Conservation (phyloP, 2,797 vertebrate genomes). For the Phalloptychus januarius region DNA sequence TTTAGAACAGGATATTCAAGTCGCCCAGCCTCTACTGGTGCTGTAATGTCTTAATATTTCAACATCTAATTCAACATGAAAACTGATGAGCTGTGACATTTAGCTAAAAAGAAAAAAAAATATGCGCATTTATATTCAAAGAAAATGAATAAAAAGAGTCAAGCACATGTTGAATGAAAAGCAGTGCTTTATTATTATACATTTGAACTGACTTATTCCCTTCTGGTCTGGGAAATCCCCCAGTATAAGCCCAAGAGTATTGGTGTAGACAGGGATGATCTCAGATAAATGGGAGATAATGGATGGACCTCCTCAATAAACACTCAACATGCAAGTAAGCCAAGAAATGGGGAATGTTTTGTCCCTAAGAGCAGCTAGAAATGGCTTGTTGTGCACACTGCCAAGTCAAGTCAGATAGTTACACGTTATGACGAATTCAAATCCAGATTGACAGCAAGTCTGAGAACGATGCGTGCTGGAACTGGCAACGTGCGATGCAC, state of each 20-base stretch:
- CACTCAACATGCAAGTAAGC: background rate
- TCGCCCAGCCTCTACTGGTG: background rate
- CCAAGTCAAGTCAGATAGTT: background rate
- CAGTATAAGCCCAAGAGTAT: background rate
- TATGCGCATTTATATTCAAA: too few species aligned
- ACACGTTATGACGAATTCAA: background rate
- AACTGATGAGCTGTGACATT: background rate
- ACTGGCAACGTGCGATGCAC: background rate
- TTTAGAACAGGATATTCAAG: too few species aligned
- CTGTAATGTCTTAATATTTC: background rate
- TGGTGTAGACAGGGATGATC: background rate
- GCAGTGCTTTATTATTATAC: background rate
- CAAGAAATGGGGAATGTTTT: background rate
- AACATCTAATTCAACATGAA: background rate
- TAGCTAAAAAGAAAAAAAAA: background rate
- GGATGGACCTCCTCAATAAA: background rate
- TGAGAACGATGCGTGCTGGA: background rate
- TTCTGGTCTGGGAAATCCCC: background rate
- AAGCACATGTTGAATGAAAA: background rate
- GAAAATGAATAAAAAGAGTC: too few species aligned
- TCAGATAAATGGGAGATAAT: background rate
- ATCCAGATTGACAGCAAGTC: slow-evolving; percentile 6
- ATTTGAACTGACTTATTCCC: too few species aligned
- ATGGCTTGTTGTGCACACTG: background rate
- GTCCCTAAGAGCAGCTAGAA: background rate